These are phyloP conservation scores for Urophycis tenuis DNA, from an alignment of 2,797 vertebrate species.

Conservation along the genomic window DNA sequence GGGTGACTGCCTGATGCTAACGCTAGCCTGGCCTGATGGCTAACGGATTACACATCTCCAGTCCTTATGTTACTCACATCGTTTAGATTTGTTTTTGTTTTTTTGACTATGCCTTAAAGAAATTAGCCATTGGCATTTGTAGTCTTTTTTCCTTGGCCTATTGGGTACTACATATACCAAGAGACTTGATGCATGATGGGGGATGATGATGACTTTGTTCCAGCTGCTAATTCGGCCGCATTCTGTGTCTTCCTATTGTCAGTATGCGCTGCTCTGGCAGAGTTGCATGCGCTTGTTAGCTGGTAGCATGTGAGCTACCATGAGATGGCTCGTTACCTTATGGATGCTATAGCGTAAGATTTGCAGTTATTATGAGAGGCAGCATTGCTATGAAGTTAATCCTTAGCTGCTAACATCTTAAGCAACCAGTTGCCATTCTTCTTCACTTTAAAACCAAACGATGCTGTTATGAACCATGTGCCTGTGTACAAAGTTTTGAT, in stretches of 20 bases:
- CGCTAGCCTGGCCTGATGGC: constrained; percentile 4
- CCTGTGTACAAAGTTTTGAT: constrained; percentile 14
- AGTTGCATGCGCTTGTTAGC: neutral
- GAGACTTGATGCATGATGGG: constrained; percentile 14
- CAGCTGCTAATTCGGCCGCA: neutral
- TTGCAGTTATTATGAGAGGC: neutral
- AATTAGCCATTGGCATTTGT: neutral
- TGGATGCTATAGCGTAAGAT: neutral
- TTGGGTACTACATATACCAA: constrained; percentile 2
- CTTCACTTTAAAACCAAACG: neutral
- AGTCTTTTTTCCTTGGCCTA: neutral
- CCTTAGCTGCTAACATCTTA: neutral
- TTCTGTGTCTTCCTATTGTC: constrained; percentile 28
- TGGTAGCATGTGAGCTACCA: constrained; percentile 1
- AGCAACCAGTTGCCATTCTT: constrained; percentile 22
- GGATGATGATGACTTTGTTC: neutral
- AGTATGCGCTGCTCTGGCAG: constrained; percentile 6
- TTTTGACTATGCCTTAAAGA: constrained; percentile 37
- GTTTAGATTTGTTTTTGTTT: constrained; percentile 24
- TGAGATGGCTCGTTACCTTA: neutral
- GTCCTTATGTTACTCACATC: neutral
- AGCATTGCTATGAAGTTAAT: neutral
- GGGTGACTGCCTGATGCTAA: neutral
- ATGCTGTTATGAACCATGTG: constrained; percentile 24
- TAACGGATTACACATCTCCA: constrained; percentile 8